Percentiles rank a stretch among this genome's conserved stretches.
These are phyloP conservation scores for Polyergus mexicanus DNA, from an alignment of 1,140 invertebrate genomes.

Conservation along the genomic window DNA sequence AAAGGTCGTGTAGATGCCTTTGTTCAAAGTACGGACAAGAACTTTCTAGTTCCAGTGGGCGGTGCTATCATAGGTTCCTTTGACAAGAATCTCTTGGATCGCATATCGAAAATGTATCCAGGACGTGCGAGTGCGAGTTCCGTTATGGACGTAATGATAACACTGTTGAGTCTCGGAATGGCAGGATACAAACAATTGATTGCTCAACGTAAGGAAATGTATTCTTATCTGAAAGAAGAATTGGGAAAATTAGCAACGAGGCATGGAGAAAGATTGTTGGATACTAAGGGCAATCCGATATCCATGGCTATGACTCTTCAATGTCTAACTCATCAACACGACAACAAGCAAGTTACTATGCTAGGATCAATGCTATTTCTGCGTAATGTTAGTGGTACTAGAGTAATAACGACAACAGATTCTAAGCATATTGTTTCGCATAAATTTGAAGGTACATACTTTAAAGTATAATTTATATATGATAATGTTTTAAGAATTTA, in stretches of 20 bases:
- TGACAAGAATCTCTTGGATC: constrained; percentile 89
- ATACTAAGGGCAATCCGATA: constrained; percentile 91
- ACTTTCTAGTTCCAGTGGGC: constrained; percentile 95
- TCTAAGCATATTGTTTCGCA: constrained; percentile 87
- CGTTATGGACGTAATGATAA: constrained; percentile 93
- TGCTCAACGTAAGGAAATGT: constrained; percentile 89
- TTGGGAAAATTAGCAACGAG: constrained; percentile 88
- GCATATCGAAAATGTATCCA: constrained; percentile 92
- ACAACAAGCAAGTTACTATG: constrained; percentile 87
- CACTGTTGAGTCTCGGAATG: constrained; percentile 91
- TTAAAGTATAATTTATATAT: background rate
- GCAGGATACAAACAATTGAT: constrained; percentile 90
- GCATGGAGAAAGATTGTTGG: constrained; percentile 89
- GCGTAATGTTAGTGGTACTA: constrained; percentile 90
- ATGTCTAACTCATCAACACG: constrained; percentile 83
- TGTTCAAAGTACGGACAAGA: constrained; percentile 96
- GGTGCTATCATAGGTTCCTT: constrained; percentile 94
- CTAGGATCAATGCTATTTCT: constrained; percentile 92
- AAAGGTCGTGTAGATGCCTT: constrained; percentile 92
- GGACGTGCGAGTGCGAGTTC: constrained; percentile 93
- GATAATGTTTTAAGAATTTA: background rate
- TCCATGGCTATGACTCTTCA: constrained; percentile 90
- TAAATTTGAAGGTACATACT: constrained; percentile 87
- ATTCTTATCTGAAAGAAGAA: constrained; percentile 89
- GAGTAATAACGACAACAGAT: constrained; percentile 88